phyloP scores from a whole-genome alignment of 2,797 vertebrate species.

The Darevskia nairensis region DNA sequence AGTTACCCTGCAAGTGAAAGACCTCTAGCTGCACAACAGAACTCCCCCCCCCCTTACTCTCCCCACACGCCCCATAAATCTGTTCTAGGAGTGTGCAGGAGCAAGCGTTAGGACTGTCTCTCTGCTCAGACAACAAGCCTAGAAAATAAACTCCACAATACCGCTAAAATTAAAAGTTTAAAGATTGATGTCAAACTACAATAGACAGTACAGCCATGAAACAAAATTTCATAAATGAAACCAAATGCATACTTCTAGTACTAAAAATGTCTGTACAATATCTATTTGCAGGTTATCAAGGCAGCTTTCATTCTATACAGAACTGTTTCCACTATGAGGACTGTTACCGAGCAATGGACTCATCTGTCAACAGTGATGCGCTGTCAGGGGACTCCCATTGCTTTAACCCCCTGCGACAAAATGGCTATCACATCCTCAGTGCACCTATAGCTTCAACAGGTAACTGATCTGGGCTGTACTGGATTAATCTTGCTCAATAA shows the following conservation, averaged over 20 bases:
- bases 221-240: slow-evolving; percentile 30
- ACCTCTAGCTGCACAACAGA: too few relatives aligned
- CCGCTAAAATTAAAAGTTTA: background rate
- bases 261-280: slow-evolving; percentile 56
- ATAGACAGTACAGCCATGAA: background rate
- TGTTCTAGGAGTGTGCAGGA: too few relatives aligned
- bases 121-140: background rate
- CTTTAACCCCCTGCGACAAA: slow-evolving; percentile 88
- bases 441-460: slow-evolving; percentile 83
- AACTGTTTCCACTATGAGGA: slow-evolving; percentile 95
- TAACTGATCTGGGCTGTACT: slow-evolving; percentile 71
- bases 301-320: slow-evolving; percentile 90
- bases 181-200: too few relatives aligned
- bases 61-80: too few relatives aligned
- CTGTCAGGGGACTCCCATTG: slow-evolving; percentile 85
- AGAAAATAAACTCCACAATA: background rate
- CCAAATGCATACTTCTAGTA: background rate
- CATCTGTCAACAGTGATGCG: slow-evolving; percentile 80
- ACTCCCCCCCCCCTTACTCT: too few relatives aligned
- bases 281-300: slow-evolving; percentile 90
- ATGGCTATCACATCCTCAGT: slow-evolving; percentile 88
- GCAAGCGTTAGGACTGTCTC: background rate
- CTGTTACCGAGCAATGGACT: slow-evolving; percentile 89
- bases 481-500: background rate
- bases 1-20: too few relatives aligned